Base-by-base conservation (phyloP, 2,888 invertebrate genomes). In the Diaperis boleti region DNA sequence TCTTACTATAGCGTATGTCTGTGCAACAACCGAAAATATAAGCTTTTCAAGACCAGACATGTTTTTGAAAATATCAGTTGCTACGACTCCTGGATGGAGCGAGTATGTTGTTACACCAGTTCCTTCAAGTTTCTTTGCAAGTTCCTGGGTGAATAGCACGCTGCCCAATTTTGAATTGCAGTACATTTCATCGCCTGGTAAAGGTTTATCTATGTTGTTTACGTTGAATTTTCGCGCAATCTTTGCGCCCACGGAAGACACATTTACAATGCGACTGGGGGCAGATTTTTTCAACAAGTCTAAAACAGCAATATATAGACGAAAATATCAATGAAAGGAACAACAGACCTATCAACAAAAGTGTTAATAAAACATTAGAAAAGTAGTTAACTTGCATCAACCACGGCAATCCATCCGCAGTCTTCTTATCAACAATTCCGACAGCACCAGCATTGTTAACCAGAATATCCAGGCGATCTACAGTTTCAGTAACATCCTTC, bases 361-460 rank as follows among this genome's bases (percentile, higher is more conserved):
- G 6, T 15, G 59, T 59, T 7, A 59, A 17, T n/a, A 59, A 8
- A 41, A 59, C 45, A 6, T 15, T 11, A 7, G 45, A 18, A 20
- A 45, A 57, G 35, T 57, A 57, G 35, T 57, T 57, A 8, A 59
- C 13, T 49, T 59, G 59, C 20, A 41, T 49, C 4, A 59, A 5
- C n/a, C 49, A 37, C 18, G 29, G 29, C 2, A 39, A 10, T 5
- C 45, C 45, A 17, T 57, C 59, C 14, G 10, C n/a, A n/a, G 11
- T 49, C 11, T 13, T 39, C 4, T 10, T 7, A 11, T 59, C 18
- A 6, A 1, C 15, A 4, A 26, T 13, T 11, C 26, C 15, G 6
- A 13, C 49, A 11, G n/a, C 22, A 10, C 88, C 88, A 0, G 89
- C 89, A 71, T 89, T 89, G 76, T 89, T 88, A 14, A 89, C 83